Evolutionary conservation across 1,140 invertebrate species (phyloP).

Genomic region (Maniola jurtina): DNA sequence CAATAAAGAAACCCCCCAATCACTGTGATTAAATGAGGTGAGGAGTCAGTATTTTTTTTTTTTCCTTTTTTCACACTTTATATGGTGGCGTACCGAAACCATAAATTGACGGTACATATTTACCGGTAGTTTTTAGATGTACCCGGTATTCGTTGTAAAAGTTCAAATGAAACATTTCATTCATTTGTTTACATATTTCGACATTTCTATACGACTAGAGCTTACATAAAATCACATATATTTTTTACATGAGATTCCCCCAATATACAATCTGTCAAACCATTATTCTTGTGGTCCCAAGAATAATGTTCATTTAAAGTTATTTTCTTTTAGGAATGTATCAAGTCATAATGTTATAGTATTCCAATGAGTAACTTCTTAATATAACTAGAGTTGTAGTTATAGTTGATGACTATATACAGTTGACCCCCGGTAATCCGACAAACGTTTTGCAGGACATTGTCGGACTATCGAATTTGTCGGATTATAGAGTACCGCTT

Average conservation of each 20-base stretch:
- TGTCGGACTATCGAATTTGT: too few relatives aligned
- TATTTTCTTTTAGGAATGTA: conserved; percentile 36
- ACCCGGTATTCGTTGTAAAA: too few relatives aligned
- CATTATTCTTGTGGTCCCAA: conserved; percentile 24
- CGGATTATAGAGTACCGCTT: too few relatives aligned
- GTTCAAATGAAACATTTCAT: not conserved
- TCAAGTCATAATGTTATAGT: not conserved
- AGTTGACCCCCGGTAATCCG: too few relatives aligned
- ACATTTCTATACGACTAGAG: not conserved
- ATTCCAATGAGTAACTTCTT: not conserved
- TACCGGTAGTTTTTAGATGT: too few relatives aligned
- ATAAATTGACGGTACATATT: too few relatives aligned
- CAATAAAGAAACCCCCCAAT: too few relatives aligned
- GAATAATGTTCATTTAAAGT: conserved; percentile 4
- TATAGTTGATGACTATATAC: conserved; percentile 1
- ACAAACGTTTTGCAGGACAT: too few relatives aligned
- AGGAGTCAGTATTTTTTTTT: too few relatives aligned
- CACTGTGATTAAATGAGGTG: too few relatives aligned
- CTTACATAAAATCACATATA: conserved; percentile 37
- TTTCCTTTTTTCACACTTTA: too few relatives aligned
- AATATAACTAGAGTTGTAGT: not conserved
- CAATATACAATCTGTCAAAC: conserved; percentile 35
- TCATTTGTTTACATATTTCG: not conserved
- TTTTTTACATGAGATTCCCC: conserved; percentile 36
- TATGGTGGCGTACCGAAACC: too few relatives aligned